phyloP scores from a whole-genome alignment of 2,113 vertebrate species.

The Eurypyga helias region DNA sequence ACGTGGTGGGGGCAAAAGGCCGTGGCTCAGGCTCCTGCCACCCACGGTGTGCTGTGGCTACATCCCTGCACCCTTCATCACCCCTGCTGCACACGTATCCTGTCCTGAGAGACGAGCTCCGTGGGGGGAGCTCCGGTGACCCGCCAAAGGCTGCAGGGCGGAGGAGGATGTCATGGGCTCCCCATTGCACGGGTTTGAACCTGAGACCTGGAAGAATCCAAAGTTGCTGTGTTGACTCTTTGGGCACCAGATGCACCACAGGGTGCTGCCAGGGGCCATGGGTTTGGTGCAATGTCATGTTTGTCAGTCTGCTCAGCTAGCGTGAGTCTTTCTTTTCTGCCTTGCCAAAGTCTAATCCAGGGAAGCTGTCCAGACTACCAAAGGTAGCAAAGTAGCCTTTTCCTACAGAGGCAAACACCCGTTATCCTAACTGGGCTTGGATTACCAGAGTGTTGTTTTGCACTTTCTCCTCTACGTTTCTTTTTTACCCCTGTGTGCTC shows the following conservation, averaged over 20 bases:
- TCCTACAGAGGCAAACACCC: background rate
- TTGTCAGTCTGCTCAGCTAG: background rate
- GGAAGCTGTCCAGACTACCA: background rate
- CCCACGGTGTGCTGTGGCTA: background rate
- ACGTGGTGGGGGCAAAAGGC: background rate
- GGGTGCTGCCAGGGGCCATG: background rate
- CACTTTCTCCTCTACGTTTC: background rate
- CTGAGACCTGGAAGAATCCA: background rate
- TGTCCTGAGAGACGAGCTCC: background rate
- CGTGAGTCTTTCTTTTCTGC: background rate
- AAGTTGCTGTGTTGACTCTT: background rate
- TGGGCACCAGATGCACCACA: background rate
- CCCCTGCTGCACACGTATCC: background rate
- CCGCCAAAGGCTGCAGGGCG: background rate
- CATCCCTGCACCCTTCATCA: background rate
- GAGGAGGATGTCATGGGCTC: background rate
- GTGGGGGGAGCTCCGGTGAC: background rate
- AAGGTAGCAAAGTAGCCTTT: background rate
- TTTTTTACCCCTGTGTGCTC: background rate
- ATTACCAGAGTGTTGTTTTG: background rate
- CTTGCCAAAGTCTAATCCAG: background rate
- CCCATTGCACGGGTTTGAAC: accelerated
- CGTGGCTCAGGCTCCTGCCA: background rate
- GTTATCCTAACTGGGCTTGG: background rate
- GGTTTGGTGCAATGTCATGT: background rate